Base-by-base conservation (phyloP, 1,140 invertebrate genomes). In the Dendrolimus kikuchii region DNA sequence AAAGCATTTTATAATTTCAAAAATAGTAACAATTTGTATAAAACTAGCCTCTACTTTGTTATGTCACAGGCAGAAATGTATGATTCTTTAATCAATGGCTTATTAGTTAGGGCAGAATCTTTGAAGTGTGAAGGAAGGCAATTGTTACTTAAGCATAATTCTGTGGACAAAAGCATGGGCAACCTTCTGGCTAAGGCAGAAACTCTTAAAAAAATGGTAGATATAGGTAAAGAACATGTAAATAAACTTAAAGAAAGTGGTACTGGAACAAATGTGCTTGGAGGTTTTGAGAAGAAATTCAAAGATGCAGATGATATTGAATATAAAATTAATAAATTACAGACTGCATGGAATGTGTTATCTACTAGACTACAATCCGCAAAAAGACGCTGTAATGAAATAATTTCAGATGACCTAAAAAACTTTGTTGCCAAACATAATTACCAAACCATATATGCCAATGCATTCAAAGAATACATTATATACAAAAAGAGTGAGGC, bases 1-100 rank as follows among this genome's bases (percentile, higher is more conserved):
- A 88, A 81, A 60, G 70, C 75, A 5, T 60, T 83, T 37, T 86
- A 86, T 36, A 85, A 84, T 53, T 88, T 72, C 52, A 81, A 78
- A 55, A 83, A 87, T 47, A 75, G 84, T 38, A 69, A 78, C 56
- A 75, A 66, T 53, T 51, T 88, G 8, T 81, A 84, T 48, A 69
- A 69, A 43, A 76, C 81, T 66, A 72, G 70, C 39, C 61, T 88
- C 36, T 86, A 81, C 56, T 88, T 87, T 71, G 74, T 89, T 5
- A 66, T 77, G 45, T 67, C 71, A 6, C 82, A 88, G 74, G 80
- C 80, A 64, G 78, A 81, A 60, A 62, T 81, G 23, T 83, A 85
- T 68, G 74, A 83, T 48, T 74, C 61, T 8, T 68, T 89, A 36
- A 77, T 84, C 8, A 80, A 76, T 61, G 79, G 74, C 5, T 70